Conservation (phyloP, 2,797 vertebrate genomes). For the Myripristis murdjan region DNA sequence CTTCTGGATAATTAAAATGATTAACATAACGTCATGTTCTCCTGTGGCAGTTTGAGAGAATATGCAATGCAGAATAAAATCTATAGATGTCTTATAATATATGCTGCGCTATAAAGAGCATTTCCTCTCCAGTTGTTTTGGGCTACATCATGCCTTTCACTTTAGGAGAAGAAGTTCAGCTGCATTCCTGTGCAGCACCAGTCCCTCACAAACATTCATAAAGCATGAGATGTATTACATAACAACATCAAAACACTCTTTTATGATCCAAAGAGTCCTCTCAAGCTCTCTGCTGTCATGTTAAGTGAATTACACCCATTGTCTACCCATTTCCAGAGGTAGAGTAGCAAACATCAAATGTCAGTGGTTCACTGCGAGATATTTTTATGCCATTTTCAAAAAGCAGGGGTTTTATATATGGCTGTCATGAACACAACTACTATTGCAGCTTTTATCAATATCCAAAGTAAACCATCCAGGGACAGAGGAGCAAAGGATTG, state of each 20-base stretch:
- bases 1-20: constrained; percentile 11
- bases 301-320: not conserved
- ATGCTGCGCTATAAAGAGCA: not conserved
- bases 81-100: not conserved
- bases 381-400: too few species aligned
- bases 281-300: not conserved
- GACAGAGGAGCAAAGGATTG: not conserved
- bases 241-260: not conserved
- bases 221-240: too few species aligned
- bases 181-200: constrained; percentile 6
- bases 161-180: constrained; percentile 28
- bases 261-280: too few species aligned
- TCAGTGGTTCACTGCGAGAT: too few species aligned
- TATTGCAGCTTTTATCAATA: not conserved
- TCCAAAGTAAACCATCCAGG: not conserved
- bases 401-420: not conserved
- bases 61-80: not conserved
- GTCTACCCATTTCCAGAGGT: not conserved
- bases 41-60: not conserved
- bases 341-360: too few species aligned
- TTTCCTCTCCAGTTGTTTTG: constrained; percentile 1
- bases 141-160: constrained; percentile 15
- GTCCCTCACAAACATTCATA: not conserved
- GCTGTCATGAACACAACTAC: not conserved
- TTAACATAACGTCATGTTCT: not conserved